These are phyloP conservation scores for Toxostoma redivivum DNA, from an alignment of 2,113 vertebrate genomes.

Conservation along the genomic window DNA sequence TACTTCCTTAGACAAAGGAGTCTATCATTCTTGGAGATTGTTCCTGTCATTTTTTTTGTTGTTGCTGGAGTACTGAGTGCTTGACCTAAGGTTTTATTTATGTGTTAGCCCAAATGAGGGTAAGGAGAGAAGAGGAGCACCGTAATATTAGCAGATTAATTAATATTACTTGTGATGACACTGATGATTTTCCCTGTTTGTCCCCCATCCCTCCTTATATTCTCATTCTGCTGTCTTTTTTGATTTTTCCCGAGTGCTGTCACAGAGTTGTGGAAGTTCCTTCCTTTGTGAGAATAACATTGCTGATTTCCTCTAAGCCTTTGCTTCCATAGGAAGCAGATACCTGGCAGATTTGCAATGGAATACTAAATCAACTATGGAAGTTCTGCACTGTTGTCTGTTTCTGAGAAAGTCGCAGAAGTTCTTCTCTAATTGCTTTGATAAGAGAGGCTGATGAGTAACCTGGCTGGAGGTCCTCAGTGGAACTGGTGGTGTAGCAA, in stretches of 20 bases:
- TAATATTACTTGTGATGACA: background rate
- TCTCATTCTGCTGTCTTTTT: background rate
- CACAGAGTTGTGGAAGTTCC: background rate
- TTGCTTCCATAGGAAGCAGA: conserved; percentile 83
- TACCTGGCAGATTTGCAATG: conserved; percentile 60
- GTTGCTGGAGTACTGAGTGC: conserved; percentile 27
- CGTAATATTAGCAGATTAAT: background rate
- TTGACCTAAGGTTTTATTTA: conserved; percentile 19
- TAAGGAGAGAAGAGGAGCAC: conserved; percentile 34
- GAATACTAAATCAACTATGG: conserved; percentile 84
- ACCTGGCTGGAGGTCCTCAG: conserved; percentile 85
- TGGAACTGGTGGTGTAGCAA: conserved; percentile 83
- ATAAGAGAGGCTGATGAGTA: conserved; percentile 97
- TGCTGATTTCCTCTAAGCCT: conserved; percentile 50
- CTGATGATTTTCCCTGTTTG: background rate
- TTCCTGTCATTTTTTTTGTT: background rate
- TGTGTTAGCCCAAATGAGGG: background rate
- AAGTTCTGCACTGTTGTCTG: conserved; percentile 88
- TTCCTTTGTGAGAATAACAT: conserved; percentile 33
- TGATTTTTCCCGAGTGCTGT: background rate
- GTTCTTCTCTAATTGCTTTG: conserved; percentile 98
- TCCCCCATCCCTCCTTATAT: background rate
- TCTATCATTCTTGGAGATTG: background rate
- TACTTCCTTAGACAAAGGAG: conserved; percentile 6
- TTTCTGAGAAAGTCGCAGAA: conserved; percentile 95